Evolutionary conservation across 1,140 invertebrate species (phyloP).

Genomic region (Drosophila tani): DNA sequence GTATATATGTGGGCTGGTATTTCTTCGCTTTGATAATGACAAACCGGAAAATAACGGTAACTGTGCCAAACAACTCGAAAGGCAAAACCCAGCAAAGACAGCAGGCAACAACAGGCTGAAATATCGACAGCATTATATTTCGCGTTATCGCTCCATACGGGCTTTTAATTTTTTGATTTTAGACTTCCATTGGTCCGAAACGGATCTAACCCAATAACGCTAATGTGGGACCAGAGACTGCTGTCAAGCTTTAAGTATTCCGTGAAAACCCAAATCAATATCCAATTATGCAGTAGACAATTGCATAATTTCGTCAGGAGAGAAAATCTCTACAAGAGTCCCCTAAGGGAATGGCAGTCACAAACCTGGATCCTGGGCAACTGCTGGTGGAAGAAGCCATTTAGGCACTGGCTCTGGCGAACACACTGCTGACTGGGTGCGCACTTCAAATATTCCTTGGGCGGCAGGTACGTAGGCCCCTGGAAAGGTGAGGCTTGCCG

Average conservation of each 20-base stretch:
- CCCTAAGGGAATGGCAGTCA: neutral
- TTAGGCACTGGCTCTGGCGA: conserved; percentile 61
- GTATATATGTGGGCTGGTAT: conserved; percentile 19
- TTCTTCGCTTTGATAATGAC: conserved; percentile 29
- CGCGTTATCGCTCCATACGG: conserved; percentile 59
- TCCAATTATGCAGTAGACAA: conserved; percentile 37
- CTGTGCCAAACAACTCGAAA: conserved; percentile 57
- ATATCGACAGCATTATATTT: conserved; percentile 55
- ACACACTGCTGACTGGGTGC: conserved; percentile 74
- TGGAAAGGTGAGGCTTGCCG: conserved; percentile 76
- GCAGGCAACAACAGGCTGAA: conserved; percentile 9
- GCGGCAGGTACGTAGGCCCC: conserved; percentile 78
- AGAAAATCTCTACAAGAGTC: neutral
- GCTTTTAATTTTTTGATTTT: conserved; percentile 62
- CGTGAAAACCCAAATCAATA: conserved; percentile 29
- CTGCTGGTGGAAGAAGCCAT: conserved; percentile 72
- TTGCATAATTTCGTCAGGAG: neutral
- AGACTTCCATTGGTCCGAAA: conserved; percentile 16
- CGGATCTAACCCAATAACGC: neutral
- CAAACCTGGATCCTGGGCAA: conserved; percentile 75
- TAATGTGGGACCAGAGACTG: neutral
- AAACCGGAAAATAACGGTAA: conserved; percentile 79
- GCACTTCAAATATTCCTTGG: conserved; percentile 73
- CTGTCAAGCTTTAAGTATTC: conserved; percentile 36
- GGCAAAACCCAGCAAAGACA: conserved; percentile 15